Base-by-base conservation (phyloP, 2,113 vertebrate species). In the Loxodonta africana region DNA sequence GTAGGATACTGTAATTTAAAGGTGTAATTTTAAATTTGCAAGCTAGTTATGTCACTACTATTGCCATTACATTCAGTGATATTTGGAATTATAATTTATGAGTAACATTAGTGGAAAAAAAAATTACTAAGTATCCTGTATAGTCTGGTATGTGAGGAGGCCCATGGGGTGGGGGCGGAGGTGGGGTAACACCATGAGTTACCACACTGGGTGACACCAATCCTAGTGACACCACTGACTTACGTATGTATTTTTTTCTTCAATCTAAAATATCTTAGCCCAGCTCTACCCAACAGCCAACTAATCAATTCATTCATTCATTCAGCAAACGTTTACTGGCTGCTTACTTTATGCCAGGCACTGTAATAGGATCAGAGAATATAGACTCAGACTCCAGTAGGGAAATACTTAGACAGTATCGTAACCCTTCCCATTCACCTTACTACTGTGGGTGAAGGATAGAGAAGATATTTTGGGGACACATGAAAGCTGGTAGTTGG, bases 401-500 rank as follows among this genome's bases (percentile, higher is more conserved):
- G 6, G 20, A 63, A 53, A 8, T 28, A n/a, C 53, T 81, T 25
- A 8, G 2, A 25, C 1, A 76, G 25, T 9, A 26, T n/a, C 46
- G 12, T 62, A 37, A 26, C 12, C 18, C 9, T 51, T 18, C 0
- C 63, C 28, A 63, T 15, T 80, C 20, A 28, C 10, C 25, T 63
- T 28, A 46, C 20, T 63, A 30, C 17, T 51, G 6, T 44, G 14
- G 78, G 25, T 20, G 15, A 85, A 2, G 10, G 63, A 12, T 20
- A 5, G 8, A 51, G 65, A 92, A 83, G 82, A 82, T 1, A 21
- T 17, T 20, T 2, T 33, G 8, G 8, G 1, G n/a, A 51, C 21
- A 73, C 46, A 30, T 0, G 44, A 65, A 67, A 4, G 8, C 11
- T 33, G 11, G 1, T 82, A 0, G 48, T 1, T 48, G 6, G 23